These are phyloP conservation scores for Neodiprion virginianus DNA, from an alignment of 1,140 invertebrate species.

Conservation along the genomic window DNA sequence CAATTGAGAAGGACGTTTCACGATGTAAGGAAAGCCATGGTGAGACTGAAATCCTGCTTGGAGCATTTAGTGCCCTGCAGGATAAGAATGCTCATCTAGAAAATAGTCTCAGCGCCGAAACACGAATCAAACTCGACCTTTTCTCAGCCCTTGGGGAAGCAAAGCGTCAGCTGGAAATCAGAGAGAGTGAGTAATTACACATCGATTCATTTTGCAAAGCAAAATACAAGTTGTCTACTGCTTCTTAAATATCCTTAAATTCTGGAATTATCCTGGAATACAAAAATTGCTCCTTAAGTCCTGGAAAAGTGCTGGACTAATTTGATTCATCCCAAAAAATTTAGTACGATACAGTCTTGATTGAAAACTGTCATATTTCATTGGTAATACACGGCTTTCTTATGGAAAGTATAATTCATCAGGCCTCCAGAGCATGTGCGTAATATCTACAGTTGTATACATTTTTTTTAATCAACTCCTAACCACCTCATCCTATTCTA, in stretches of 20 bases:
- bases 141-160: conserved; percentile 96
- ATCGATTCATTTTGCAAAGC: too few species aligned
- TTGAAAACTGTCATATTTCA: not conserved
- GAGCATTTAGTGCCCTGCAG: conserved; percentile 81
- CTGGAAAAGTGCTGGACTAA: too few species aligned
- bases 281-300: too few species aligned
- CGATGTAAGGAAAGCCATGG: conserved; percentile 73
- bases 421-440: too few species aligned
- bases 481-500: too few species aligned
- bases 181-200: conserved; percentile 77
- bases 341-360: conserved; percentile 5
- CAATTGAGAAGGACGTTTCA: conserved; percentile 52
- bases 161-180: conserved; percentile 90
- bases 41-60: conserved; percentile 82
- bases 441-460: too few species aligned
- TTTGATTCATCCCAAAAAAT: not conserved
- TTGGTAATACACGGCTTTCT: too few species aligned
- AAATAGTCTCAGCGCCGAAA: conserved; percentile 93
- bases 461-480: too few species aligned
- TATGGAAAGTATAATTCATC: too few species aligned
- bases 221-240: too few species aligned
- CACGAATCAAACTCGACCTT: conserved; percentile 93
- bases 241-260: too few species aligned
- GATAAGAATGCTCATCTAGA: conserved; percentile 90
- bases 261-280: too few species aligned